These are phyloP conservation scores for Endotricha flammealis DNA, from an alignment of 2,888 invertebrate genomes.

Conservation along the genomic window DNA sequence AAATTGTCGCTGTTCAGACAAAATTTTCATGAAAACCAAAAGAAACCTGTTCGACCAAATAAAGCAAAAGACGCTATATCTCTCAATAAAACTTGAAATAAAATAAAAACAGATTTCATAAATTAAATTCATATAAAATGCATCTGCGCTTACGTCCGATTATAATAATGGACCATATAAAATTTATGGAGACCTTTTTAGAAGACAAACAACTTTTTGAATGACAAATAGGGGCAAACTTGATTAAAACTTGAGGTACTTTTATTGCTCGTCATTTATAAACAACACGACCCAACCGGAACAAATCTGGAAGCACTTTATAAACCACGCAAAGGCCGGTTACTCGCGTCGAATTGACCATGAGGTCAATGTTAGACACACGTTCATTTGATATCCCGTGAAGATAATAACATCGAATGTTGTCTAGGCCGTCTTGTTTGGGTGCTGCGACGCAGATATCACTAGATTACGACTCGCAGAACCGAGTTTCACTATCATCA, in stretches of 20 bases:
- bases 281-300: slow-evolving; percentile 36
- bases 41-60: no score
- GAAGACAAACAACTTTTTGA: background rate
- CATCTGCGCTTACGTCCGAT: background rate
- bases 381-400: slow-evolving; percentile 41
- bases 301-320: slow-evolving; percentile 48
- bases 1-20: no score
- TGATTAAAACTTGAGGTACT: no score
- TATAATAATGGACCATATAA: background rate
- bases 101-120: no score
- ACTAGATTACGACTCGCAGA: no score
- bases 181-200: background rate
- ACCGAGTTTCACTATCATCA: no score
- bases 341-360: slow-evolving; percentile 41
- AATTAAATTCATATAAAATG: no score
- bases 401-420: slow-evolving; percentile 32
- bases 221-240: background rate
- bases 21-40: no score
- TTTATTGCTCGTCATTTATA: slow-evolving; percentile 6
- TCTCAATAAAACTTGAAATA: no score
- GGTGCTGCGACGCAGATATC: background rate
- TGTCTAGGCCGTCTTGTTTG: slow-evolving; percentile 28
- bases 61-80: no score
- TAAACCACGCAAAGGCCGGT: slow-evolving; percentile 40
- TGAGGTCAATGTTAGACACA: slow-evolving; percentile 51